These are phyloP conservation scores for Cuculus canorus DNA, from an alignment of 2,797 vertebrate genomes.

Conservation along the genomic window DNA sequence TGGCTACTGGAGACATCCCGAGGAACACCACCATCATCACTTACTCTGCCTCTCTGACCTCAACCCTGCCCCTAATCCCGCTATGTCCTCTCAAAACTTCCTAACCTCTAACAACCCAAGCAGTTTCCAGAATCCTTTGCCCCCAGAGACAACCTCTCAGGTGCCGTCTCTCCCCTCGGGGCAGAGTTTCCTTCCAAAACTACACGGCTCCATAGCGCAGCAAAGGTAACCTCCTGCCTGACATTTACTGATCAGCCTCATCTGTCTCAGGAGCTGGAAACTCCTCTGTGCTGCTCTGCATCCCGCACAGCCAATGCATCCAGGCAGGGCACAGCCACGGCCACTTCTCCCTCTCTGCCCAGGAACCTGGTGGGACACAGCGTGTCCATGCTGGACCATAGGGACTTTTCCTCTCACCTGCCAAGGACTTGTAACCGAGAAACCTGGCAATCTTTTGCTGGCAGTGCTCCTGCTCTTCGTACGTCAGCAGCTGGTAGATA, in stretches of 20 bases:
- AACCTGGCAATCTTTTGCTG: constrained; percentile 96
- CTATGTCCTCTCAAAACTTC: neutral
- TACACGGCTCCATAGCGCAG: accelerated
- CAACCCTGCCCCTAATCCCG: neutral
- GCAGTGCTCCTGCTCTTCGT: constrained; percentile 96
- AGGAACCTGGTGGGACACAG: accelerated
- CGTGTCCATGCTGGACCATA: accelerated
- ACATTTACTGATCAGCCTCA: neutral
- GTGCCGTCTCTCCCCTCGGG: neutral
- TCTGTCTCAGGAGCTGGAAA: neutral
- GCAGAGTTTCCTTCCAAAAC: neutral
- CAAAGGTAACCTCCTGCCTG: neutral
- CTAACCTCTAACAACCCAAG: accelerated
- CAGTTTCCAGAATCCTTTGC: neutral
- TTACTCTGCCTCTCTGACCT: neutral
- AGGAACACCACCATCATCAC: accelerated
- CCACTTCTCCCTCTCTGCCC: neutral
- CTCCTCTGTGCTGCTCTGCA: neutral
- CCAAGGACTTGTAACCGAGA: constrained; percentile 87
- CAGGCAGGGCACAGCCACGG: neutral
- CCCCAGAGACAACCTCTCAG: neutral
- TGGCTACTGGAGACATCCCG: neutral
- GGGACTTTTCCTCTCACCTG: constrained; percentile 73
- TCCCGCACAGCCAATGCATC: neutral
- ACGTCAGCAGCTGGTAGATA: constrained; percentile 96